Base-by-base conservation (phyloP, 2,113 vertebrate species). In the Paedocypris sp. region DNA sequence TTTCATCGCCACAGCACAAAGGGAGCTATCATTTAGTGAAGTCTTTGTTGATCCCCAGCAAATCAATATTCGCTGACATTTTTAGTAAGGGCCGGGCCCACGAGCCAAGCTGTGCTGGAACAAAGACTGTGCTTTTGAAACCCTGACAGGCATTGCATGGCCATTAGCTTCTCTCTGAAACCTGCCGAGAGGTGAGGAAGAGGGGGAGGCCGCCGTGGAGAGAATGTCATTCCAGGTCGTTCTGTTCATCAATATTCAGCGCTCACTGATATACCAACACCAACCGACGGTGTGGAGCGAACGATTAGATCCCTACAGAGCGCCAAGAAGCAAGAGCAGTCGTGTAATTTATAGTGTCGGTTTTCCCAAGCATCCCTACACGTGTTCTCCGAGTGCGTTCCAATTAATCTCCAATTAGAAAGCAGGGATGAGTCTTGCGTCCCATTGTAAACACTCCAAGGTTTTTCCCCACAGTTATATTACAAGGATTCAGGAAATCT, bases 21-120 rank as follows among this genome's bases (percentile, higher is more conserved):
- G 69, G 60, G 69, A 66, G 53, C 39, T 50, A 58, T 74, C 71
- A 72, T 66, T 59, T 46, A 71, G 71, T 57, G 70, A 78, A 65
- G 74, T 73, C 77, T 80, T 77, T 78, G 77, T 76, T 73, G 71
- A 66, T 72, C 52, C 48, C 64, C 73, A 74, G 72, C 62, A 68
- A 79, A 81, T 85, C 76, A 80, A 85, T 85, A 79, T 75, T 74
- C 49, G 6, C 63, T 77, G 82, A 83, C 77, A 75, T 81, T 80
- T 83, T 79, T 69, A 81, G 76, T 72, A 77, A 76, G 78, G 82
- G 75, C 57, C 64, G 26, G 68, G 74, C 46, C 73, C 71, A 74
- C 67, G 74, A 68, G 58, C 45, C 42, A 29, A 54, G 61, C 20
- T 5, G 64, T 61, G 22, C 6, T 18, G 7, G 43, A 43, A 84